Percentiles rank a stretch among this genome's conserved stretches.
Conservation (phyloP, 2,113 vertebrate genomes). For the Spizaetus ornatus region DNA sequence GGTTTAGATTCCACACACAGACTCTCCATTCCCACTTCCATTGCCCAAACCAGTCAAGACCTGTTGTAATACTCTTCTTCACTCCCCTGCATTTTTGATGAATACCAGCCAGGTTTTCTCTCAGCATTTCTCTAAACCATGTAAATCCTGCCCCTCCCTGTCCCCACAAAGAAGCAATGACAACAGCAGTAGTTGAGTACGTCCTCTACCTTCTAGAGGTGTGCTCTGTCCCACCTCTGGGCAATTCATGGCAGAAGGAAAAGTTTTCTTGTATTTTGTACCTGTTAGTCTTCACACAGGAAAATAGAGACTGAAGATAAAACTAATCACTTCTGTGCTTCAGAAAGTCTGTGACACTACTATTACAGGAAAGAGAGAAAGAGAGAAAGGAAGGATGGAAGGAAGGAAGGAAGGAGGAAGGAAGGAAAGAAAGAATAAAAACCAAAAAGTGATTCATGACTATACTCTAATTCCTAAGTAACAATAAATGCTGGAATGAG, state of each 20-base stretch:
- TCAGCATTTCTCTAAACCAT: neutral
- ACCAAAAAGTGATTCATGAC: neutral
- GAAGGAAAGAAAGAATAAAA: neutral
- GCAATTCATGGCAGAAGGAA: neutral
- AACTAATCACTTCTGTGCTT: neutral
- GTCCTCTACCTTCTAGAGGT: neutral
- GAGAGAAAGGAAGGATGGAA: fast-evolving
- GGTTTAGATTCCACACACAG: neutral
- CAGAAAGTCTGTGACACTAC: neutral
- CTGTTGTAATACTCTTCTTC: neutral
- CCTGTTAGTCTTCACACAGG: neutral
- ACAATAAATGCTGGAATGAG: neutral
- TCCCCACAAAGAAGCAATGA: neutral
- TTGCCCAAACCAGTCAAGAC: neutral
- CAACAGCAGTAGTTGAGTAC: neutral
- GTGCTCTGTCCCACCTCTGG: neutral
- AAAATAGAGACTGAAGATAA: neutral
- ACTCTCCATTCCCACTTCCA: neutral
- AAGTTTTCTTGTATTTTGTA: neutral
- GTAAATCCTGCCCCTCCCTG: neutral
- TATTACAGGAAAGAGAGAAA: neutral
- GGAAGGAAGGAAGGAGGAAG: too few species aligned
- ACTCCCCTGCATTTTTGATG: neutral
- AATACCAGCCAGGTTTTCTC: neutral
- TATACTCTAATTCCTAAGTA: neutral